A percentile compares a stretch with the other conserved stretches of the same genome.
Conservation (phyloP, 2,113 vertebrate genomes). For the Osmerus mordax region DNA sequence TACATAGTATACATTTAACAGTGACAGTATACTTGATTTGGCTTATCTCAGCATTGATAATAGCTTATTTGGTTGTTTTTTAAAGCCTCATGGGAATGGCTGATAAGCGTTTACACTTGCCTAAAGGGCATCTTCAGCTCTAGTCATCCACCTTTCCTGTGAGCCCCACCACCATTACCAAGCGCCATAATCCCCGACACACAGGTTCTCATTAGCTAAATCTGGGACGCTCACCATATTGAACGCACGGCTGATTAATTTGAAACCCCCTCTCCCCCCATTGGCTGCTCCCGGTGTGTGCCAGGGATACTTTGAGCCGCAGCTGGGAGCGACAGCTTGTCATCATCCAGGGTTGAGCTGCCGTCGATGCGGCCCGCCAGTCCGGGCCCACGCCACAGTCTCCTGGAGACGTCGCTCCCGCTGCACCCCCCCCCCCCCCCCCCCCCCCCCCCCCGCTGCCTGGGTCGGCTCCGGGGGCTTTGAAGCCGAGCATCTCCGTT, state of each 20-base stretch:
- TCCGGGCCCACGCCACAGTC: too few species aligned
- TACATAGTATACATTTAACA: too few species aligned
- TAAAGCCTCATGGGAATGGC: too few species aligned
- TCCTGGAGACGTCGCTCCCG: background rate
- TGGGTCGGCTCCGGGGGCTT: background rate
- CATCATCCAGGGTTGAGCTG: background rate
- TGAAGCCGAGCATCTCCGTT: background rate
- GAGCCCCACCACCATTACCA: too few species aligned
- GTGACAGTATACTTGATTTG: too few species aligned
- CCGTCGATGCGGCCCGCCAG: background rate
- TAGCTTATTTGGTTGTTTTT: too few species aligned
- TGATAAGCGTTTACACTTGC: too few species aligned
- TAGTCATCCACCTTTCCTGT: too few species aligned
- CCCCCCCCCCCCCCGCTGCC: background rate
- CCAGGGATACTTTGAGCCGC: background rate
- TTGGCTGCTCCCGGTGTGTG: background rate
- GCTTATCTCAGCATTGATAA: too few species aligned
- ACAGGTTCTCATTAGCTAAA: too few species aligned
- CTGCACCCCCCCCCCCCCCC: background rate
- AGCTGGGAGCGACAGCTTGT: constrained; percentile 6
- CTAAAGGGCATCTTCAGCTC: too few species aligned
- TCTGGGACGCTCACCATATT: background rate
- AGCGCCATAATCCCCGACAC: too few species aligned
- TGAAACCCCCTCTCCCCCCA: background rate
- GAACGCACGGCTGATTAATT: background rate